phyloP scores from a whole-genome alignment of 35 echinoderm and acorn worm species.

The Apostichopus californicus region DNA sequence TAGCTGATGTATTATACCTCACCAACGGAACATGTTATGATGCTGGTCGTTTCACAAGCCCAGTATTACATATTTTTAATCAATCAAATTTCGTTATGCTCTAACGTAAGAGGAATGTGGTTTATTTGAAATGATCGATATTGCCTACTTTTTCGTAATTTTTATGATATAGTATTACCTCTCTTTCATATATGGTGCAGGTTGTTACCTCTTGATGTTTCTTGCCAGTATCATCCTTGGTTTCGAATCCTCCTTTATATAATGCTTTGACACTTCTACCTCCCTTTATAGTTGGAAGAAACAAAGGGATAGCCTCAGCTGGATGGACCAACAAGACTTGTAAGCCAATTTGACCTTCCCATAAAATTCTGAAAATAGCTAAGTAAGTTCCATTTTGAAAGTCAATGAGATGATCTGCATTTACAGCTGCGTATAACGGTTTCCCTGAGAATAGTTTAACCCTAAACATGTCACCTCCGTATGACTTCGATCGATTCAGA shows the following conservation, averaged over 20 bases:
- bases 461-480: slow-evolving; percentile 21
- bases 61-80: too few relatives aligned
- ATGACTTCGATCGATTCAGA: not conserved
- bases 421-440: slow-evolving; percentile 2
- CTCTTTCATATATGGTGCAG: not conserved
- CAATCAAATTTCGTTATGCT: too few relatives aligned
- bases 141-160: too few relatives aligned
- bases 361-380: slow-evolving; percentile 27
- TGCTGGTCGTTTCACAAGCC: too few relatives aligned
- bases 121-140: too few relatives aligned
- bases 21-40: too few relatives aligned
- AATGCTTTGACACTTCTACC: not conserved
- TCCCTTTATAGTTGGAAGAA: slow-evolving; percentile 5
- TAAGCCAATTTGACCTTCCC: not conserved
- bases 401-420: not conserved
- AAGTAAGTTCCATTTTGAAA: not conserved
- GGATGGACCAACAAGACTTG: not conserved
- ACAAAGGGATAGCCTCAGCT: not conserved
- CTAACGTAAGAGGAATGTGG: too few relatives aligned
- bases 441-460: not conserved
- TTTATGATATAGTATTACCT: not conserved
- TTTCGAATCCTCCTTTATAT: not conserved
- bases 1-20: too few relatives aligned
- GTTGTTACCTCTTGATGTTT: not conserved
- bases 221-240: not conserved